Base-by-base conservation (phyloP, 2,113 vertebrate genomes). In the Gallinago media region DNA sequence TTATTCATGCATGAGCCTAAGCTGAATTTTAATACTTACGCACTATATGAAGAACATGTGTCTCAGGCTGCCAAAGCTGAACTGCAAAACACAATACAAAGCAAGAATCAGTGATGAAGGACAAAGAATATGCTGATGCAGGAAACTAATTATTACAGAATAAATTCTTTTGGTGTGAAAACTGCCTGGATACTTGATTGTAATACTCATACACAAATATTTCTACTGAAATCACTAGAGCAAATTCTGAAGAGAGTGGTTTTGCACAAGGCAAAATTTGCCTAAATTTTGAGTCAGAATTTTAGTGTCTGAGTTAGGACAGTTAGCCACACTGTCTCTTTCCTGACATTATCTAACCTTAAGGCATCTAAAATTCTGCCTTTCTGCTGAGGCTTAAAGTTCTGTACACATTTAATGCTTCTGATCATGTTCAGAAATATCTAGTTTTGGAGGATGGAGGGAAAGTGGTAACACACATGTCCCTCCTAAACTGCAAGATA, bases 21-120 rank as follows among this genome's bases (percentile, higher is more conserved):
- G 29, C 18, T 84, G 75, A 80, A 91, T 95, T 85, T 65, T 63
- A 66, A 47, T 92, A 42, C 84, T 95, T 94, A 62, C 66, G 58
- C 31, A 19, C 19, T 26, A 34, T 44, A 50, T 34, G 31, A 94
- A 94, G 42, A 83, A 27, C 6, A 38, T 29, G 27, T 56, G 29
- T 62, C 66, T 85, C n/a, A 32, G 54, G 63, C 50, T 86, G 19
- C 15, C 36, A 52, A 22, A 81, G 27, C 52, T 66, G 46, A 84
- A 88, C 9, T 31, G 20, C 31, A 80, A 29, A 79, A 71, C 56
- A 40, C 9, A 54, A 15, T 31, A 32, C 4, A 7, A 36, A 88
- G 12, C 5, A 63, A 63, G 44, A 32, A 58, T 26, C 14, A 71
- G 6, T 0, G 2, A 63, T 22, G 36, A 89, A 86, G 16, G n/a